These are phyloP conservation scores for Psittacara wagleri DNA, from an alignment of 2,113 vertebrate species.

Conservation along the genomic window DNA sequence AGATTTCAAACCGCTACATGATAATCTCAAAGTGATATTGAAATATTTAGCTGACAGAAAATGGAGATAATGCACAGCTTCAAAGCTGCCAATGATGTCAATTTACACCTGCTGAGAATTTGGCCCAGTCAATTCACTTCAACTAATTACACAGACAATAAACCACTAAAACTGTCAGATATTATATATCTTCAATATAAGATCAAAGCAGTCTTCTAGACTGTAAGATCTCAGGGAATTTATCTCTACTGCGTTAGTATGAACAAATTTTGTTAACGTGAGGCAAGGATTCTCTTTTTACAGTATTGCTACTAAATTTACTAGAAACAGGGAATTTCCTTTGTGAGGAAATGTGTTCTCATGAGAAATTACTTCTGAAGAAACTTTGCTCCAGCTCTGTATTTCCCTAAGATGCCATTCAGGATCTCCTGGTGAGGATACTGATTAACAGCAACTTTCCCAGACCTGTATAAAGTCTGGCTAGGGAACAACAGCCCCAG, in stretches of 20 bases:
- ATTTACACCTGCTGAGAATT: neutral
- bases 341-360: neutral
- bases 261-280: neutral
- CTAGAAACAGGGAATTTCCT: neutral
- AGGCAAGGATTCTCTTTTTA: neutral
- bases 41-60: neutral
- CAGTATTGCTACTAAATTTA: neutral
- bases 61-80: neutral
- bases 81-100: neutral
- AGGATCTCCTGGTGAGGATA: neutral
- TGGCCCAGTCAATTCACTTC: neutral
- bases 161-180: neutral
- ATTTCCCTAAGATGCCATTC: neutral
- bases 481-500: fast-evolving
- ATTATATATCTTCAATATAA: neutral
- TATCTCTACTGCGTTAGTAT: neutral
- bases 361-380: neutral
- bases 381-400: neutral
- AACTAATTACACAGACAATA: neutral
- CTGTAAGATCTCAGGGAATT: neutral
- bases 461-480: neutral
- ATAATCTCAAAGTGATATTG: neutral
- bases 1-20: neutral
- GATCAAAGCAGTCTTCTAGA: neutral
- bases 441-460: neutral